Base-by-base conservation (phyloP, 2,888 invertebrate species). In the Margaritifera margaritifera region DNA sequence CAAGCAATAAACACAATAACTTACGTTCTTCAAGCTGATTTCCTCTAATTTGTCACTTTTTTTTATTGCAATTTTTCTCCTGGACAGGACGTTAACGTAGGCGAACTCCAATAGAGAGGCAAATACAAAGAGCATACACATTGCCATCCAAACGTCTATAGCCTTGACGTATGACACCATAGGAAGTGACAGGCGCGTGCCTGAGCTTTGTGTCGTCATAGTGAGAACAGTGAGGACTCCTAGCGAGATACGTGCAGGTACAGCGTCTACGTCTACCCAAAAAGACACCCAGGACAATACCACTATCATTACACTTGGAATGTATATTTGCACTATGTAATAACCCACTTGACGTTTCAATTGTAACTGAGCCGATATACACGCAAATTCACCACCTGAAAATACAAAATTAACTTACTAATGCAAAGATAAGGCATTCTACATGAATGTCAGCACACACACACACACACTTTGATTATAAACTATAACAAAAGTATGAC, bases 341-440 rank as follows among this genome's bases (percentile, higher is more conserved):
- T 95, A 94, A 25, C 95, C 95, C 93, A 95, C 94, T 88, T 95
- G 94, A 4, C 95, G 92, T 88, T 94, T 93, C 53, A 95, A 92
- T 88, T 94, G 94, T 84, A 95, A 95, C 83, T 93, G 93, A 1
- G 72, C 73, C 20, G 63, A 42, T 27, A 78, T 64, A 51, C 78
- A 78, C 22, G 75, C 64, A 50, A 78, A 78, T 24, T 71, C 68
- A 53, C 69, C 72, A 56, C 42, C 42, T 42, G 42, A 42, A 42
- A 42, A 4, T 42, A 59, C 66, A 59, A 50, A n/a, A 51, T 42
- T 2, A 42, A 42, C 42, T 42, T 42, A 42, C 42, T 42, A n/a
- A n/a, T n/a, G n/a, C n/a, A n/a, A n/a, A n/a, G n/a, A 42, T 42
- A 42, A 42, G 2, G 42, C 42, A 42, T n/a, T n/a, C n/a, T n/a